These are phyloP conservation scores for Sebastes diaconus DNA, from an alignment of 2,797 vertebrate genomes.

Conservation along the genomic window DNA sequence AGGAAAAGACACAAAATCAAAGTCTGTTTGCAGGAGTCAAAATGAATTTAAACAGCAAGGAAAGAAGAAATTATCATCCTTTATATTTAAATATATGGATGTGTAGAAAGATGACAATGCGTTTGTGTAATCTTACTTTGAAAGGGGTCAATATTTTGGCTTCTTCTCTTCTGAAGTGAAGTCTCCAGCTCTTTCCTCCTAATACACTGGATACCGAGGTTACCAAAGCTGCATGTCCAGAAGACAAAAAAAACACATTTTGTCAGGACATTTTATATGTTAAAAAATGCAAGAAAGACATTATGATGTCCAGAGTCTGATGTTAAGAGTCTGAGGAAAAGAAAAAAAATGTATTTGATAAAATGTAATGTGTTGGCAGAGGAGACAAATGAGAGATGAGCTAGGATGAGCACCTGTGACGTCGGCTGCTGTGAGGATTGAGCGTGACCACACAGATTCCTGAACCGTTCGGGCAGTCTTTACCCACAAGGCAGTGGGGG, in stretches of 20 bases:
- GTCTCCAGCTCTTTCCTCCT: slow-evolving; percentile 90
- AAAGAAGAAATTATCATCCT: neutral
- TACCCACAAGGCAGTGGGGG: slow-evolving; percentile 95
- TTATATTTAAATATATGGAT: neutral
- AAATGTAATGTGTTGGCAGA: neutral
- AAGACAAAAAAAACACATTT: neutral
- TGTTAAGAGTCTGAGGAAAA: neutral
- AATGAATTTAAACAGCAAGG: neutral
- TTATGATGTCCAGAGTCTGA: neutral
- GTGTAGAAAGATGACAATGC: neutral
- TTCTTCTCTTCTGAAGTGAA: slow-evolving; percentile 89
- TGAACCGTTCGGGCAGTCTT: slow-evolving; percentile 85
- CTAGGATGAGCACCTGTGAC: slow-evolving; percentile 84
- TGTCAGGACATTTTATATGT: neutral
- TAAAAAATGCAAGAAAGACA: neutral
- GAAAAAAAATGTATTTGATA: neutral
- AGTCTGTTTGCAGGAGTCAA: neutral
- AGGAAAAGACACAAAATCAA: neutral
- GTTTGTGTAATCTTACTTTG: slow-evolving; percentile 83
- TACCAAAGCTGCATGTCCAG: slow-evolving; percentile 85
- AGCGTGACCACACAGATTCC: slow-evolving; percentile 89
- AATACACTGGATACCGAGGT: slow-evolving; percentile 95
- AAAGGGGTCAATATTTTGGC: slow-evolving; percentile 92
- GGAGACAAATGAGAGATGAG: neutral
- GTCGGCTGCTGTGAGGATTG: slow-evolving; percentile 81